These are phyloP conservation scores for Ceryle rudis DNA, from an alignment of 2,797 vertebrate species.

Conservation along the genomic window DNA sequence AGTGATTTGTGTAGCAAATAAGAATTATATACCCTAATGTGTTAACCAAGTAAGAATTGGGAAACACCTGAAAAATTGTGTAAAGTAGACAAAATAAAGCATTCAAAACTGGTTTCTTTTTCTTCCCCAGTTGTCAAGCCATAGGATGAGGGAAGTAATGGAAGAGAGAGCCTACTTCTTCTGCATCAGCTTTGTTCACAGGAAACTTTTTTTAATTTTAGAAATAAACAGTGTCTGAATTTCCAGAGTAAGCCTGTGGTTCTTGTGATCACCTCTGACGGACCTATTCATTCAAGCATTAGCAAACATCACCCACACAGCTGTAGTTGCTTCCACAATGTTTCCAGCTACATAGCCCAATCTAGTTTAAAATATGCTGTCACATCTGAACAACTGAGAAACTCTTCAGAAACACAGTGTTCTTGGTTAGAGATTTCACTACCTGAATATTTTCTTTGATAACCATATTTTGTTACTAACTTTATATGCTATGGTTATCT, in stretches of 20 bases:
- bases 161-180: not conserved
- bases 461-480: not conserved
- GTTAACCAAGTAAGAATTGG: constrained; percentile 50
- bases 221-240: not conserved
- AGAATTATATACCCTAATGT: constrained; percentile 47
- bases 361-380: not conserved
- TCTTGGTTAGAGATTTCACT: not conserved
- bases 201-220: not conserved
- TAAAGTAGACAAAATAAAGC: constrained; percentile 46
- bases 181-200: not conserved
- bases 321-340: not conserved
- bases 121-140: not conserved
- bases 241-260: not conserved
- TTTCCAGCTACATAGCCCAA: not conserved
- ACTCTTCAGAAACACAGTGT: not conserved
- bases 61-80: constrained; percentile 69
- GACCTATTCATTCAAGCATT: not conserved
- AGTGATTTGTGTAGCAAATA: constrained; percentile 53
- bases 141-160: not conserved
- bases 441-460: not conserved
- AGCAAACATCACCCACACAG: not conserved
- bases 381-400: not conserved
- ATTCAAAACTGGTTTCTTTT: constrained; percentile 8
- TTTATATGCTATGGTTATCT: not conserved
- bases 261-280: not conserved